These are phyloP conservation scores for Bombus huntii DNA, from an alignment of 1,140 invertebrate genomes.

Conservation along the genomic window DNA sequence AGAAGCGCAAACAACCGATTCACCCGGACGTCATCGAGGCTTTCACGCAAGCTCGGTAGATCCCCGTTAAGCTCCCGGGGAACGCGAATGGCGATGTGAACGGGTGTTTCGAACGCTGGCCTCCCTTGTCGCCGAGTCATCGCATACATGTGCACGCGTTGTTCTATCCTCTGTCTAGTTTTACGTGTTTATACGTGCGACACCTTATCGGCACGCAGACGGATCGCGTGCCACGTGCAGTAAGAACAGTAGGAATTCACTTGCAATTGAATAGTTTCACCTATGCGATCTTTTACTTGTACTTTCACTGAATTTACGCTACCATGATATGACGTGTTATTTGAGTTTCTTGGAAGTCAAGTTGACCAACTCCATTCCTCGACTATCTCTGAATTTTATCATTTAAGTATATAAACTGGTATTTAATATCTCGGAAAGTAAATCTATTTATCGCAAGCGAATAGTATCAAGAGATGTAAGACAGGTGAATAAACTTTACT, in stretches of 20 bases:
- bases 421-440: no score
- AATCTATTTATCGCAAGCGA: no score
- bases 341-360: neutral
- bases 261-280: constrained; percentile 1
- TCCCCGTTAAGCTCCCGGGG: constrained; percentile 30
- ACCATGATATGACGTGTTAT: neutral
- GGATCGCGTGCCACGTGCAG: constrained; percentile 29
- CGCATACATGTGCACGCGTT: neutral
- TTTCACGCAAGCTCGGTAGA: constrained; percentile 28
- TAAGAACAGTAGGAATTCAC: constrained; percentile 38
- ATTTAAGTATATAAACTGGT: no score
- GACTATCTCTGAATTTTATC: no score
- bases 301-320: neutral
- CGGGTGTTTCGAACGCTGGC: neutral
- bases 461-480: neutral
- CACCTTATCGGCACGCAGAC: constrained; percentile 52
- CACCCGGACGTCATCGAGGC: neutral
- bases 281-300: neutral
- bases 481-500: neutral
- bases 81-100: neutral
- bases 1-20: neutral
- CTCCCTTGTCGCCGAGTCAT: neutral
- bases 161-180: constrained; percentile 28
- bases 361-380: no score
- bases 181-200: constrained; percentile 46